phyloP scores from a whole-genome alignment of 2,888 invertebrate species.

The Deilephila elpenor region DNA sequence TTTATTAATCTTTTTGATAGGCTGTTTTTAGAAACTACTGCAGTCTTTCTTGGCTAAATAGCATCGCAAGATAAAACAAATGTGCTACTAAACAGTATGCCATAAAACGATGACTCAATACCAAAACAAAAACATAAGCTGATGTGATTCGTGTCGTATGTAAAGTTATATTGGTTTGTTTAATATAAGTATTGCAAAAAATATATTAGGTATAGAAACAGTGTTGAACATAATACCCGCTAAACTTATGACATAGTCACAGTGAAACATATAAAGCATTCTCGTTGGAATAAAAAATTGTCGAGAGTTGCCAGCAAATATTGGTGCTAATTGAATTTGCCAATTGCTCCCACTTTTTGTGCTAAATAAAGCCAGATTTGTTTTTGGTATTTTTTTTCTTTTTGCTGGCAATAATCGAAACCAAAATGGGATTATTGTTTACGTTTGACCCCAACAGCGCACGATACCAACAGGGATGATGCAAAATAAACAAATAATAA shows the following conservation, averaged over 20 bases:
- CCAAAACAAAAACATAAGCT: constrained; percentile 26
- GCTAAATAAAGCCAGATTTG: background rate
- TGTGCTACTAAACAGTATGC: constrained; percentile 23
- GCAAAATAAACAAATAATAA: constrained; percentile 37
- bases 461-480: constrained; percentile 41
- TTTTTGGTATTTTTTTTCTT: constrained; percentile 5
- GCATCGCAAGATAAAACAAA: constrained; percentile 2
- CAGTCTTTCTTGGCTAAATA: constrained; percentile 4
- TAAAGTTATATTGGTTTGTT: constrained; percentile 54
- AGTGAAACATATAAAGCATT: constrained; percentile 29
- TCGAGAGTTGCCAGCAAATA: constrained; percentile 33
- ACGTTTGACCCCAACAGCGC: constrained; percentile 40
- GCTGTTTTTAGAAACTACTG: background rate
- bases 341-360: constrained; percentile 17
- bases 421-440: constrained; percentile 14
- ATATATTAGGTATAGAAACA: background rate
- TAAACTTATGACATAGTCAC: constrained; percentile 23
- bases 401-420: constrained; percentile 26
- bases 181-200: constrained; percentile 73
- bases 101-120: constrained; percentile 26
- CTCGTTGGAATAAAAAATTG: constrained; percentile 11
- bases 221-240: constrained; percentile 11
- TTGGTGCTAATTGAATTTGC: constrained; percentile 7
- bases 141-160: constrained; percentile 29
- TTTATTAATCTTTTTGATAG: too few species aligned